A percentile compares a stretch with the other conserved stretches of the same genome.
Evolutionary conservation across 2,113 vertebrate species (phyloP).

Genomic region (Glareola pratincola): DNA sequence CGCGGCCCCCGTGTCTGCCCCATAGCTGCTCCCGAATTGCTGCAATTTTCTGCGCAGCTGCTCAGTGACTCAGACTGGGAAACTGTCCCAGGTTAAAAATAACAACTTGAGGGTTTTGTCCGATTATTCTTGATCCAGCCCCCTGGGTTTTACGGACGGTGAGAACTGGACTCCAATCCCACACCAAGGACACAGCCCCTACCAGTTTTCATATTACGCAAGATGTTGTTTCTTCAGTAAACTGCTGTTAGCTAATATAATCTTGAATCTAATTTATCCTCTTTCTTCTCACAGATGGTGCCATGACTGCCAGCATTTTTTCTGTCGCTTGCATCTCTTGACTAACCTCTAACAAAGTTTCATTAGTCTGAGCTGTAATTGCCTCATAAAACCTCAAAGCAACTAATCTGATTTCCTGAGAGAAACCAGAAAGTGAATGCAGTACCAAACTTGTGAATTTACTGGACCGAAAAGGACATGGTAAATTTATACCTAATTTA

Average conservation of each 20-base stretch:
- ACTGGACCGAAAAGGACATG: neutral
- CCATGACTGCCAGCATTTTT: neutral
- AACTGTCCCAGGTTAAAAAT: neutral
- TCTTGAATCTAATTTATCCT: neutral
- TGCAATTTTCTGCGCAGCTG: neutral
- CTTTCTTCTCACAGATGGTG: neutral
- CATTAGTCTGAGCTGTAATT: neutral
- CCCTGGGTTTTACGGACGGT: neutral
- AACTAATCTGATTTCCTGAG: neutral
- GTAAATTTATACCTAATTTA: neutral
- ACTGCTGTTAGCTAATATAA: neutral
- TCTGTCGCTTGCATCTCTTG: neutral
- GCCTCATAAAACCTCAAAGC: neutral
- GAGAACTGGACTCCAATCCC: neutral
- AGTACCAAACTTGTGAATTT: neutral
- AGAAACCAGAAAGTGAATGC: accelerated
- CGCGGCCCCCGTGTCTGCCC: neutral
- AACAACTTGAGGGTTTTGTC: accelerated
- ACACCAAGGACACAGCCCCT: accelerated
- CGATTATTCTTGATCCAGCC: neutral
- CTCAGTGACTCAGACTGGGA: neutral
- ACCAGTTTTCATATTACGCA: accelerated
- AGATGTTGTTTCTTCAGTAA: neutral
- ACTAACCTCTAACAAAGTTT: neutral
- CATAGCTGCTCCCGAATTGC: neutral